phyloP scores from a whole-genome alignment of 2,113 vertebrate genomes.

The Microcebus jonahi region DNA sequence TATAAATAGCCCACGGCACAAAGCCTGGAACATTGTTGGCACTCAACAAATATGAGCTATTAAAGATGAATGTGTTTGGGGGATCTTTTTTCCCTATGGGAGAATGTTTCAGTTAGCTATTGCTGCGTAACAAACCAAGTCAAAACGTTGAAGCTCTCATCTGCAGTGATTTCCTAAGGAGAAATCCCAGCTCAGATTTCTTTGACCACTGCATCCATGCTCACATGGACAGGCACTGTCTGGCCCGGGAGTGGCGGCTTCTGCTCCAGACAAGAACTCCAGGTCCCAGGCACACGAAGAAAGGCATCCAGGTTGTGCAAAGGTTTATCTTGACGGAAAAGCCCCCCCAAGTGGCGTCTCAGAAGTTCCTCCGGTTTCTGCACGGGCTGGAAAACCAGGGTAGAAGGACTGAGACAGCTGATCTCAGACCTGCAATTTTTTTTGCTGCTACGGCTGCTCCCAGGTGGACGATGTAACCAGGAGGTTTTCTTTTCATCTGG shows the following conservation, averaged over 20 bases:
- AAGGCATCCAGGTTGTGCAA: neutral
- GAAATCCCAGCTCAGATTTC: neutral
- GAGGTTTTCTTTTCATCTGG: neutral
- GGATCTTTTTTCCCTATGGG: too few species aligned
- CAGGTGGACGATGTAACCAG: neutral
- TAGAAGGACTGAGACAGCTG: neutral
- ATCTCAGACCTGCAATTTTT: neutral
- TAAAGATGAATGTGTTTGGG: neutral
- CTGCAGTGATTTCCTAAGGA: neutral
- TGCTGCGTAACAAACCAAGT: neutral
- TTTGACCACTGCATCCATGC: neutral
- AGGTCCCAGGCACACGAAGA: neutral
- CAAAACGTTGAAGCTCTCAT: neutral
- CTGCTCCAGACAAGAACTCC: neutral
- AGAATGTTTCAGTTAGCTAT: neutral
- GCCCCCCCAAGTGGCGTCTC: neutral
- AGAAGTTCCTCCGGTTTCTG: neutral
- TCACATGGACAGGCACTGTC: neutral
- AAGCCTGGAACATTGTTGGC: neutral
- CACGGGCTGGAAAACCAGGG: accelerated
- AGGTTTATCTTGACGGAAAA: neutral
- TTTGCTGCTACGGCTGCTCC: neutral
- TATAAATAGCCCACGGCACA: neutral
- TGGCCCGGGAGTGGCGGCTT: neutral
- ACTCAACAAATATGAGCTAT: neutral